Evolutionary conservation across 2,888 invertebrate genomes (phyloP), one percentile per base, ranked within the genome.

Genomic region (Timema podura): DNA sequence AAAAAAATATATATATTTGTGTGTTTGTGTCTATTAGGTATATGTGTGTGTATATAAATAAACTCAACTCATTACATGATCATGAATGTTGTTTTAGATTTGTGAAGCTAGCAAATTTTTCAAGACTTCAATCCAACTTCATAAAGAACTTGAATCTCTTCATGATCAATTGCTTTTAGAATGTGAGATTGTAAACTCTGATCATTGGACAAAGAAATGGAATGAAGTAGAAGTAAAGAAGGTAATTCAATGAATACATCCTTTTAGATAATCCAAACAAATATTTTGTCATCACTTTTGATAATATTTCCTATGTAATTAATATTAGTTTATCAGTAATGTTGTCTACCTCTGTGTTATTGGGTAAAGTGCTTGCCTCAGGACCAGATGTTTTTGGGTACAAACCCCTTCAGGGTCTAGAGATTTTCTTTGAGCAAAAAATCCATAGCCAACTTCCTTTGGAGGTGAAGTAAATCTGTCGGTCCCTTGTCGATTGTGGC

Each of bases 201-300:
- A 79, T 6, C 84, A 87, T 74, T 90, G 89, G 89, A 81, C 79
- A 65, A 76, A 78, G 10, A 82, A 82, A 71, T 79, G 86, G n/a
- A 75, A 81, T n/a, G 80, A 83, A 74, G 83, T 87, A 65, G 82
- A 85, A 48, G 75, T 76, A 48, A 80, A 84, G 13, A 87, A 86
- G 79, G 79, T 79, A 30, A 30, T 30, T 30, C 30, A 30, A 30
- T 30, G 3, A 30, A 30, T 30, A 3, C 30, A 30, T 30, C 1
- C 30, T 30, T 30, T 30, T 30, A 30, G 30, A 30, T 2, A 30
- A 30, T 30, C 30, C 30, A 30, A 30, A 30, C 30, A 30, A 30
- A 30, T 30, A 30, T 30, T 30, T 30, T 30, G 30, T 30, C 3
- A 30, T 30, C 30, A 30, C 30, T 30, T 2, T 30, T 3, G 3